phyloP scores from a whole-genome alignment of 2,888 invertebrate genomes.

The Cryptophagus acutangulus region DNA sequence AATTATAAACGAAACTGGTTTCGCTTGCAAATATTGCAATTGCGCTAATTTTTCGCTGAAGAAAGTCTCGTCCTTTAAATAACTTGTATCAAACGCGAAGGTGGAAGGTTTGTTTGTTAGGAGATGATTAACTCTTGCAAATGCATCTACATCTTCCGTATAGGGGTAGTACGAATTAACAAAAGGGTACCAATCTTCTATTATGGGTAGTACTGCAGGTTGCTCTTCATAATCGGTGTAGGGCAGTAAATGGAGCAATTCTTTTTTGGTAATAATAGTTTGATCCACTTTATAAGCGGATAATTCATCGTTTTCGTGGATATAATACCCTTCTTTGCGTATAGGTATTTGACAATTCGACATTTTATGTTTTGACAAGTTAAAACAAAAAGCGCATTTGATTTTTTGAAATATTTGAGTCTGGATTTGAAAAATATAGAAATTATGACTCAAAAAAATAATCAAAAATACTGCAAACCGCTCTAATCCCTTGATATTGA shows the following conservation, averaged over 20 bases:
- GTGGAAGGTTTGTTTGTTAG: conserved; percentile 23
- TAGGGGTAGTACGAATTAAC: conserved; percentile 47
- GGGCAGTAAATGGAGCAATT: too few species aligned
- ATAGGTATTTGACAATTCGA: too few species aligned
- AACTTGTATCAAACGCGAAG: neutral
- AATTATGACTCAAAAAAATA: too few species aligned
- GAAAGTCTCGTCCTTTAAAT: neutral
- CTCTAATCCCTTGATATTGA: too few species aligned
- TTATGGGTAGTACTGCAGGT: too few species aligned
- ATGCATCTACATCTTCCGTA: conserved; percentile 47
- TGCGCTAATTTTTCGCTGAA: conserved; percentile 49
- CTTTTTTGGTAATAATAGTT: too few species aligned
- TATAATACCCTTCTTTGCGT: too few species aligned
- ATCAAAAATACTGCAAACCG: too few species aligned
- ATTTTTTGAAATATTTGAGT: too few species aligned
- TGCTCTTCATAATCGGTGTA: neutral
- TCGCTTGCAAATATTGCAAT: conserved; percentile 48
- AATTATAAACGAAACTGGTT: conserved; percentile 57
- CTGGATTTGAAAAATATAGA: too few species aligned
- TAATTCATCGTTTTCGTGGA: neutral
- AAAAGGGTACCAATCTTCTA: conserved; percentile 43
- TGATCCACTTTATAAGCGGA: neutral
- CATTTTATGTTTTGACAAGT: too few species aligned
- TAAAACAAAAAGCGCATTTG: too few species aligned
- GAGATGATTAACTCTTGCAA: conserved; percentile 41